Percentiles rank a stretch among this genome's conserved stretches.
phyloP scores from a whole-genome alignment of 1,140 invertebrate genomes.

The Anastrepha ludens region DNA sequence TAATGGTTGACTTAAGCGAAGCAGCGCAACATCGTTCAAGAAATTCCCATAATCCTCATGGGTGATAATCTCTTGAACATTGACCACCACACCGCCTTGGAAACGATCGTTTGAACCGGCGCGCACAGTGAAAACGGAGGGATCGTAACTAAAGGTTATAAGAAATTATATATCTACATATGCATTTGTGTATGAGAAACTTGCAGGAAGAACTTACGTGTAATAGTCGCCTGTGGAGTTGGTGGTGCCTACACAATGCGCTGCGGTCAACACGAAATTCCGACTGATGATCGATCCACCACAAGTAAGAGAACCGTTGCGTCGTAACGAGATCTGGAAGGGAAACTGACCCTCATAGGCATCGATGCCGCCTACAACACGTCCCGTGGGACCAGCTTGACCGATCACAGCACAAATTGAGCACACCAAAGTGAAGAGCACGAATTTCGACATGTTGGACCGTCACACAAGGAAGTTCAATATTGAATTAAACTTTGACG shows the following conservation, averaged over 20 bases:
- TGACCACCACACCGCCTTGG: conserved; percentile 56
- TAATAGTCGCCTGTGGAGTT: conserved; percentile 34
- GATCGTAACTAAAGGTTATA: conserved; percentile 37
- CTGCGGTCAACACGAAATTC: conserved; percentile 77
- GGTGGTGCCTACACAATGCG: conserved; percentile 75
- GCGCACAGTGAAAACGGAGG: conserved; percentile 57
- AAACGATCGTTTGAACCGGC: conserved; percentile 62
- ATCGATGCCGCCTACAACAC: conserved; percentile 75
- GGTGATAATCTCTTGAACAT: conserved; percentile 59
- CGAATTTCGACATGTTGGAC: conserved; percentile 49
- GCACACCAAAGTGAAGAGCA: conserved; percentile 1
- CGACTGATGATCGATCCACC: conserved; percentile 77
- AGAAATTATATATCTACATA: not conserved
- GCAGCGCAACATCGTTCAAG: conserved; percentile 75
- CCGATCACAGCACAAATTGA: not conserved
- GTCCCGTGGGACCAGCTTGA: conserved; percentile 12
- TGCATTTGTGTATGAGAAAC: not conserved
- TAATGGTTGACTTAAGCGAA: conserved; percentile 70
- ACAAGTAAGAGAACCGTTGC: conserved; percentile 73
- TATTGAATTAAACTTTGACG: not conserved
- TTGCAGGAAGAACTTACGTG: conserved; percentile 42
- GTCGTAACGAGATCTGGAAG: conserved; percentile 75
- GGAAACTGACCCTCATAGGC: conserved; percentile 73
- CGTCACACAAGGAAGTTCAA: not conserved
- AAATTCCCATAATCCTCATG: conserved; percentile 71